Evolutionary conservation across 2,888 invertebrate species (phyloP), one percentile per base, ranked within the genome.

Genomic region (Amphipoea lucens): DNA sequence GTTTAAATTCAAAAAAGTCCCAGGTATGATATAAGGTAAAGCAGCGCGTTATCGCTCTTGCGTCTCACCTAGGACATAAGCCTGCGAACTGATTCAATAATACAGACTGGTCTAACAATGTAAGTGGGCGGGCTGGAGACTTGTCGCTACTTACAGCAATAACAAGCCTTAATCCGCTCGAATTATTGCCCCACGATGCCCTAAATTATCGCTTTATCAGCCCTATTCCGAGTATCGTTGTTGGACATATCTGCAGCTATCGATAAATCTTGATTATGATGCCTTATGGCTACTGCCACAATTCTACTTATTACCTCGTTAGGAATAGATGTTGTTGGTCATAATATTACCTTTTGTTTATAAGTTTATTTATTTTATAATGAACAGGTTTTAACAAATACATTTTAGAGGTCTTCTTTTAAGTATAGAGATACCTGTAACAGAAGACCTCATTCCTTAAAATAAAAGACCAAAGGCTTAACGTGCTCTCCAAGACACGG

Each of bases 181-280:
- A 85, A 84, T 87, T 85, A 85, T 85, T 84, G 87, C 73, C 57
- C 66, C 63, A 63, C 81, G 73, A 77, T 73, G 67, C 81, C 81
- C 81, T 85, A 85, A 85, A 87, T 85, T 85, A 85, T 84, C 71
- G 84, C 87, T 85, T 87, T 84, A 85, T 87, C 87, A 85, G 74
- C 73, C 72, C 73, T 67, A 81, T 75, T 80, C 67, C 62, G n/a
- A 87, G 76, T 83, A 87, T 79, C 74, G 77, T 40, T 76, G 80
- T 63, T 71, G 62, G 79, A 83, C 75, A 78, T 86, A 79, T 86
- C 63, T 79, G 87, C 75, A 29, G 70, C n/a, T 20, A 74, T 76
- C 73, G 70, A 83, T 85, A 80, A 87, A 87, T 85, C 84, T 75
- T 60, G 72, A 87, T 87, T 85, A 80, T 87, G 71, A 84, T 65